phyloP scores from a whole-genome alignment of 2,113 vertebrate genomes.

The Tychaedon coryphoeus region DNA sequence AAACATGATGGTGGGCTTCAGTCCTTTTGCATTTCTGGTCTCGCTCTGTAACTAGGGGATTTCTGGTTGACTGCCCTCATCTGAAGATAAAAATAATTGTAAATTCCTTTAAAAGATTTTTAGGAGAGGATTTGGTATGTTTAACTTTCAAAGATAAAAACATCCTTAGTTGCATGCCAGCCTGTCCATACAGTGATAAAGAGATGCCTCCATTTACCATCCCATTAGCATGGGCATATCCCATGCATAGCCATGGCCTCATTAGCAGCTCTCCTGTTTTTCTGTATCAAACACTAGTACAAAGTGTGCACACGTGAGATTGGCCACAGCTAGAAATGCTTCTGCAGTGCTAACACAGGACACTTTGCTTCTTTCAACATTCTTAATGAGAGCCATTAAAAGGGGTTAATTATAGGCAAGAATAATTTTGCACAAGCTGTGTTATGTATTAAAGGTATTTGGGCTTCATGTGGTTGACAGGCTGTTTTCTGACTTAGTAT shows the following conservation, averaged over 20 bases:
- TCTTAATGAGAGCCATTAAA: neutral
- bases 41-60: neutral
- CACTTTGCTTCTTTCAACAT: neutral
- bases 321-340: neutral
- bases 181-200: neutral
- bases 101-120: neutral
- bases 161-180: neutral
- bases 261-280: neutral
- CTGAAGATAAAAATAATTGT: neutral
- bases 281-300: neutral
- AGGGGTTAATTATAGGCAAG: neutral
- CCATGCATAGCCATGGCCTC: neutral
- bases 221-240: no score
- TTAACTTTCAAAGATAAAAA: neutral
- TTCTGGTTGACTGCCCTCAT: neutral
- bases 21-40: neutral
- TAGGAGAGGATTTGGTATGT: neutral
- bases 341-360: neutral
- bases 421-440: neutral
- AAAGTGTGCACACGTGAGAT: fast-evolving
- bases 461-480: neutral
- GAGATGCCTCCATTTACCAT: neutral
- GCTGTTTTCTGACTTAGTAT: neutral
- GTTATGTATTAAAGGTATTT: neutral
- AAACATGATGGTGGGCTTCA: fast-evolving